Base-by-base conservation (phyloP, 2,888 invertebrate genomes). In the Perdita meconis region DNA sequence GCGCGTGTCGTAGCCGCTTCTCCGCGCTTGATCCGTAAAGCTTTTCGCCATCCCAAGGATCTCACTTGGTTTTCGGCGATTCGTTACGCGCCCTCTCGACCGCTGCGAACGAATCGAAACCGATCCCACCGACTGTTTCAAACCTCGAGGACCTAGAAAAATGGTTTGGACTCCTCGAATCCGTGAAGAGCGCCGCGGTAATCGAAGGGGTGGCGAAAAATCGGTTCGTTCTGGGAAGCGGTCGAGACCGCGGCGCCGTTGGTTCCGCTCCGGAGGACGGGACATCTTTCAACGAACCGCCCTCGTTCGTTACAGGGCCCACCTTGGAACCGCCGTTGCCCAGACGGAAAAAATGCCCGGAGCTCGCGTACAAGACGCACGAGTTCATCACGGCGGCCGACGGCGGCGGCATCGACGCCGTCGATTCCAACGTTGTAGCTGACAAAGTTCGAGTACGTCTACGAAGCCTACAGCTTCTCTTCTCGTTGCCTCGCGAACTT, bases 311-410 rank as follows among this genome's bases (percentile, higher is more conserved):
- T 91, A 64, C 90, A 92, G 92, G 92, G 78, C 90, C 94, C 83
- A 94, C 94, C 71, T 95, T 96, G 94, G 97, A 97, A 93, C 97
- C 97, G 86, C 96, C 96, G 81, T 94, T 97, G 93, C 97, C 97
- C 83, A 95, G 97, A 85, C 95, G 97, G 92, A 97, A 97, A 95
- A 97, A 97, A 94, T 97, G 97, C 92, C 97, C 97, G 57, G 97
- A 97, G 87, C 94, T 97, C 90, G 97, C 97, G 88, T 97, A 97
- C 94, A 96, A 96, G 93, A 96, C 96, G 90, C 96, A 97, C 93
- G 97, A 97, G 92, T 95, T 97, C 89, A 95, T 97, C 86, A 93
- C 93, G 86, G 92, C 94, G 90, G 95, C 95, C 65, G 90, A 90
- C 40, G 94, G 94, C 42, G 93, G 93, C 40, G 92, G 92, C 72